Conservation (phyloP, 2,113 vertebrate genomes). For the Alexandromys fortis region DNA sequence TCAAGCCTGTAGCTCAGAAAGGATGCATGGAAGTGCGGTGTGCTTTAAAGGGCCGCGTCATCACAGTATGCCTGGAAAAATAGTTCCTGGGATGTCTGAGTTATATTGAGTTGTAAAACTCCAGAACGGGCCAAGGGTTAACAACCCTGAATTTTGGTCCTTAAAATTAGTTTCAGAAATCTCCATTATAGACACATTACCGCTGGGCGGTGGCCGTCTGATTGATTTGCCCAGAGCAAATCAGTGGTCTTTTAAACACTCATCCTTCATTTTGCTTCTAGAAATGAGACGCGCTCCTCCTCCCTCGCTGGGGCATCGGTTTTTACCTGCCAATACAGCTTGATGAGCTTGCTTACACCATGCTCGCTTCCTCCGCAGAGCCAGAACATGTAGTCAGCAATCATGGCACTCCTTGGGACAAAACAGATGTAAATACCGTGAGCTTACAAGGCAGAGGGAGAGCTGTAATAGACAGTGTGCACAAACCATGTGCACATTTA, state of each 20-base stretch:
- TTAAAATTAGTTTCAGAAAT: conserved; percentile 85
- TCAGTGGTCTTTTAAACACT: conserved; percentile 89
- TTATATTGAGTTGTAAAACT: conserved; percentile 85
- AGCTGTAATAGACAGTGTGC: not conserved
- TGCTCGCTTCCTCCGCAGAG: conserved; percentile 83
- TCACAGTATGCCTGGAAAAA: conserved; percentile 69
- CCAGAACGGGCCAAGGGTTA: conserved; percentile 83
- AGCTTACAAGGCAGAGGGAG: not conserved
- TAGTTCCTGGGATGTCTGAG: conserved; percentile 76
- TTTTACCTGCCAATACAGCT: conserved; percentile 93
- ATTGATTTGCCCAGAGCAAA: conserved; percentile 88
- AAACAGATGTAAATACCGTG: conserved; percentile 74
- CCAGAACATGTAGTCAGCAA: conserved; percentile 92
- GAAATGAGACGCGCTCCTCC: conserved; percentile 81
- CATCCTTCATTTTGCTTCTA: conserved; percentile 89
- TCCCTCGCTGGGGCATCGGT: conserved; percentile 82
- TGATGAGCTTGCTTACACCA: conserved; percentile 90
- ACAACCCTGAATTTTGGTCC: conserved; percentile 84
- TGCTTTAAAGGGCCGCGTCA: conserved; percentile 62
- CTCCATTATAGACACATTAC: conserved; percentile 85
- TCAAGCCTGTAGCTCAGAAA: conserved; percentile 53
- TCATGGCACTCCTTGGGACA: conserved; percentile 88
- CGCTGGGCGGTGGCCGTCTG: conserved; percentile 80
- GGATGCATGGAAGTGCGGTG: conserved; percentile 68
- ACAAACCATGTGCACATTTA: conserved; percentile 44